Base-by-base conservation (phyloP, 2,113 vertebrate genomes). In the Burhinus bistriatus region DNA sequence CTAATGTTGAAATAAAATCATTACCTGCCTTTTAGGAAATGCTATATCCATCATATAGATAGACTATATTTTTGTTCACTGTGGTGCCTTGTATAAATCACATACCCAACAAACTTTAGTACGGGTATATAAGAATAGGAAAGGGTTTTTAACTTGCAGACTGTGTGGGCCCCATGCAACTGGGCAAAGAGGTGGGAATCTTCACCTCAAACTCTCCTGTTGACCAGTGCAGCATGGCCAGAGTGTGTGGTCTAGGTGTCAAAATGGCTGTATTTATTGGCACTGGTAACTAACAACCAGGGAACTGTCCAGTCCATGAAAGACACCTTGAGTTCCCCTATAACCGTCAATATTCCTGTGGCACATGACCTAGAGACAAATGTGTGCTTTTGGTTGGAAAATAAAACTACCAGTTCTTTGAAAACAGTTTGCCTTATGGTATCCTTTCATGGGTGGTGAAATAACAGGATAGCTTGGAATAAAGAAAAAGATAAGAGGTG, bases 371-470 rank as follows among this genome's bases (percentile, higher is more conserved):
- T 88, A 68, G 61, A 87, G 36, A 87, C 4, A 72, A 76, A 85
- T n/a, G 30, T 54, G 30, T 69, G 54, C 29, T 79, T 94, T 64
- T n/a, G 19, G 40, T 2, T 91, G 66, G 75, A 96, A 93, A 97
- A 96, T 96, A 95, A 97, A 97, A 90, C 34, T 44, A 89, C 32
- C 32, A 75, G 27, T 45, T 95, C 34, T 96, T n/a, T 55, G 34
- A 87, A 87, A 96, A 90, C 27, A 54, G 44, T 87, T 61, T 72
- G 57, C 6, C 16, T 87, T 4, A 4, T 68, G 29, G 47, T 85
- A 71, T 85, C 14, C 51, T 95, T 96, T 93, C 73, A 72, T 0
- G 1, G 15, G 16, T 30, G 6, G 11, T 32, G 8, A 96, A 93
- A 62, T 40, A 68, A 64, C 5, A 27, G 23, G 23, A 19, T 68